Evolutionary conservation across 2,113 vertebrate species (phyloP).

Genomic region (Aegotheles bennettii): DNA sequence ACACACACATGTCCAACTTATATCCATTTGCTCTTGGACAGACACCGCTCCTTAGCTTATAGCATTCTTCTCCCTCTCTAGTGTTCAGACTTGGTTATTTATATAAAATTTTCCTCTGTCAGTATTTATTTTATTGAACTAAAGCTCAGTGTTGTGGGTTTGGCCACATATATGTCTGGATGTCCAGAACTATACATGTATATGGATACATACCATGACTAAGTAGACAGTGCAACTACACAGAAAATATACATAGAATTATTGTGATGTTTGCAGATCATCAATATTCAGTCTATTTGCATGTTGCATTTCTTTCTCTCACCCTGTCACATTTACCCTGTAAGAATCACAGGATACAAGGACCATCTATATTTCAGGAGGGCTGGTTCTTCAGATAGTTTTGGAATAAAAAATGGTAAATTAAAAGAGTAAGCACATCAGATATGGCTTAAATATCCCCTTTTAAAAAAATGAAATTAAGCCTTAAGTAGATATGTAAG

Average conservation of each 20-base stretch:
- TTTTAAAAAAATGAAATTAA: not conserved
- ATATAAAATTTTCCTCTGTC: not conserved
- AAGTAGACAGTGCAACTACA: not conserved
- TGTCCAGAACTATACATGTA: not conserved
- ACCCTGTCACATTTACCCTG: not conserved
- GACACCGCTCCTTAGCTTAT: not conserved
- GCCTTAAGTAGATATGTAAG: not conserved
- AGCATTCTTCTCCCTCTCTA: not conserved
- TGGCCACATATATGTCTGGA: not conserved
- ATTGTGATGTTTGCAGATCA: not conserved
- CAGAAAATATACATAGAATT: not conserved
- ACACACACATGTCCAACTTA: fast-evolving
- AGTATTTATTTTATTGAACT: not conserved
- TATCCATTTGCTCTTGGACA: not conserved
- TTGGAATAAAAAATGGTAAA: not conserved
- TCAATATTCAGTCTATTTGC: not conserved
- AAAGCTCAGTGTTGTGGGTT: not conserved
- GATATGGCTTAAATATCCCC: not conserved
- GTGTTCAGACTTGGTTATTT: not conserved
- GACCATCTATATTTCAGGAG: not conserved
- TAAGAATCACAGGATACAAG: not conserved
- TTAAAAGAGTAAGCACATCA: not conserved
- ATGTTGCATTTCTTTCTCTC: not conserved
- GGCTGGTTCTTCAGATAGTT: not conserved
- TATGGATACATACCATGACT: not conserved